phyloP scores from a whole-genome alignment of 2,113 vertebrate genomes.

The Daboia siamensis region DNA sequence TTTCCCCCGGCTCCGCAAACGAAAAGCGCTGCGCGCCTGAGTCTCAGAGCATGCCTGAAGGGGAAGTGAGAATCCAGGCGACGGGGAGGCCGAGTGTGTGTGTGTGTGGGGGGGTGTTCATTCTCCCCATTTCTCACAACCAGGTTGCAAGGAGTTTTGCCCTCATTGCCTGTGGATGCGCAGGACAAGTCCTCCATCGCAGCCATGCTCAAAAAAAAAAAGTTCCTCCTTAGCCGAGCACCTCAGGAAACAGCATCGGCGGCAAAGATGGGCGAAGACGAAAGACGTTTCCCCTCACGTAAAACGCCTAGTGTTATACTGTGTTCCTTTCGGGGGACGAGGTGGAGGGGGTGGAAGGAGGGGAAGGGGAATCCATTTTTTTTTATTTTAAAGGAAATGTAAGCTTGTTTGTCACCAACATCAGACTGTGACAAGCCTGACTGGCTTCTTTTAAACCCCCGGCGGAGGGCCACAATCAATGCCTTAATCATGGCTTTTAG shows the following conservation, averaged over 20 bases:
- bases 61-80: constrained; percentile 50
- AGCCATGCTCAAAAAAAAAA: constrained; percentile 33
- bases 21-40: constrained; percentile 73
- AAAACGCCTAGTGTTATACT: constrained; percentile 29
- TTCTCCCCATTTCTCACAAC: constrained; percentile 62
- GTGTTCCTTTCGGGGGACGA: neutral
- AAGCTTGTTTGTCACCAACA: constrained; percentile 47
- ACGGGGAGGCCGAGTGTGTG: constrained; percentile 22
- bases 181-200: constrained; percentile 25
- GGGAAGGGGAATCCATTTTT: no score
- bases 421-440: constrained; percentile 47
- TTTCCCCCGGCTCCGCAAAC: constrained; percentile 77
- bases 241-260: constrained; percentile 43
- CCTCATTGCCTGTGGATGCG: constrained; percentile 16
- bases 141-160: constrained; percentile 5
- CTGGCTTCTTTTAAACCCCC: constrained; percentile 33
- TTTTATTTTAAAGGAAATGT: constrained; percentile 54
- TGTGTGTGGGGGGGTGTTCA: constrained; percentile 20
- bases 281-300: constrained; percentile 54
- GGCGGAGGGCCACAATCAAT: constrained; percentile 48
- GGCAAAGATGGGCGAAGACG: constrained; percentile 24
- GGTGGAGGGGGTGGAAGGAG: no score
- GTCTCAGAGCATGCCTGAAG: constrained; percentile 73
- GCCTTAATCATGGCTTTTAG: constrained; percentile 70
- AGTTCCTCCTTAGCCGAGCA: constrained; percentile 41